Evolutionary conservation across 2,888 invertebrate species (phyloP), one percentile per base, ranked within the genome.

Genomic region (Noctua janthe): DNA sequence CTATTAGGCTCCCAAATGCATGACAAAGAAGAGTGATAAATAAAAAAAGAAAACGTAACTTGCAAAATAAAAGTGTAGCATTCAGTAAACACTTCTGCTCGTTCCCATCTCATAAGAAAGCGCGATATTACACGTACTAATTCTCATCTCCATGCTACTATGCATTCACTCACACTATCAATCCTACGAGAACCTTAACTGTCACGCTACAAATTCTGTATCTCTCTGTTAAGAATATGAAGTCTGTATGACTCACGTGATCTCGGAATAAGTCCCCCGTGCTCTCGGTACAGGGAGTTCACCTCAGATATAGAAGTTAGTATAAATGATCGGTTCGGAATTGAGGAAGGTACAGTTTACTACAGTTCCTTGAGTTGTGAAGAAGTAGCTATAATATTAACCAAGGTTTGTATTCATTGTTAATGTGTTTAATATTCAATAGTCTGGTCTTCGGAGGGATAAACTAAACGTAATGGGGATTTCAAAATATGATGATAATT

Each of bases 261-360:
- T n/a, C 35, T 71, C 11, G 70, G 49, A 70, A 71, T 49, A 62
- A 83, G 56, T 29, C 79, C 82, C 80, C 76, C 47, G 10, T 56
- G 1, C 66, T 74, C 4, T 74, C 15, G 17, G 29, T 11, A 11
- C 70, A 76, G 88, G 88, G 88, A 89, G 43, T 76, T 76, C 11
- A 89, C 88, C 88, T 78, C 15, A n/a, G 23, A 29, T 39, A 23
- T 1, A 39, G 43, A 74, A 70, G 11, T 8, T 43, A 43, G 79
- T 88, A 88, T 88, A 89, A 73, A 89, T 75, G 7, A 69, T 59
- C 15, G 20, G 0, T 20, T 35, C 59, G 0, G 80, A 59, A 62
- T 64, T 62, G 49, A 17, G 39, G 51, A 59, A 47, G 29, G 15
- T 47, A 88, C 87, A 89, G 74, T 86, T 56, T 35, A 20, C 29